Percentiles rank a stretch among this genome's conserved stretches.
Conservation (phyloP, 1,140 invertebrate genomes). For the Hormaphis cornu region DNA sequence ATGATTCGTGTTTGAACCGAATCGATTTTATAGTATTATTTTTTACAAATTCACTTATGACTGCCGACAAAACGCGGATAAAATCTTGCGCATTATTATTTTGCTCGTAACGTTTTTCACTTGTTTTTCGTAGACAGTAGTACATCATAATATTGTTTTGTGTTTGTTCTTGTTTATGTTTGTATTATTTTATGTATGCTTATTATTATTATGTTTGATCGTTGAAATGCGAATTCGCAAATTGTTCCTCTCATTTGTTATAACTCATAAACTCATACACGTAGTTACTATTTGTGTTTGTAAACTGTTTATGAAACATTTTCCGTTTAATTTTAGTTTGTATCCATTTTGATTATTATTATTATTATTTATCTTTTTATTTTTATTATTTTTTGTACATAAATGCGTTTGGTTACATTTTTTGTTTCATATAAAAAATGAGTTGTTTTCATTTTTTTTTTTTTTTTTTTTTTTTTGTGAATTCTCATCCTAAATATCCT, state of each 20-base stretch:
- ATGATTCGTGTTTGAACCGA: no score
- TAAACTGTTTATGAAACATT: conserved; percentile 4
- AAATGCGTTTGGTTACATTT: conserved; percentile 23
- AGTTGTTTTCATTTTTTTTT: neutral
- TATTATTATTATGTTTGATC: conserved; percentile 30
- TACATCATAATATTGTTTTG: conserved; percentile 17
- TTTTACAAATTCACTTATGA: no score
- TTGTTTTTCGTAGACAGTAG: conserved; percentile 27
- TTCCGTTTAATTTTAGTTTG: neutral
- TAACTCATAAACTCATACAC: no score
- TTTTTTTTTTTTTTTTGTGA: neutral
- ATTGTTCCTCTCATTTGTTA: conserved; percentile 25
- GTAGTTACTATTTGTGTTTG: neutral
- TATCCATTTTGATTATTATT: neutral
- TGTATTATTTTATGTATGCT: conserved; percentile 24
- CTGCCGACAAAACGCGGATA: no score
- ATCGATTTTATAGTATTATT: no score
- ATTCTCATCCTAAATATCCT: neutral
- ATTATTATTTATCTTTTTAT: conserved; percentile 25
- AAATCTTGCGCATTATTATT: no score
- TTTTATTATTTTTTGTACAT: conserved; percentile 33
- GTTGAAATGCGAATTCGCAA: conserved; percentile 22
- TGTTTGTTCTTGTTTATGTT: conserved; percentile 31
- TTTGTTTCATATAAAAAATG: conserved; percentile 17
- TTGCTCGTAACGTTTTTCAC: conserved; percentile 26